Evolutionary conservation across 2,888 invertebrate species (phyloP), one percentile per base, ranked within the genome.

Genomic region (Crioceris asparagi): DNA sequence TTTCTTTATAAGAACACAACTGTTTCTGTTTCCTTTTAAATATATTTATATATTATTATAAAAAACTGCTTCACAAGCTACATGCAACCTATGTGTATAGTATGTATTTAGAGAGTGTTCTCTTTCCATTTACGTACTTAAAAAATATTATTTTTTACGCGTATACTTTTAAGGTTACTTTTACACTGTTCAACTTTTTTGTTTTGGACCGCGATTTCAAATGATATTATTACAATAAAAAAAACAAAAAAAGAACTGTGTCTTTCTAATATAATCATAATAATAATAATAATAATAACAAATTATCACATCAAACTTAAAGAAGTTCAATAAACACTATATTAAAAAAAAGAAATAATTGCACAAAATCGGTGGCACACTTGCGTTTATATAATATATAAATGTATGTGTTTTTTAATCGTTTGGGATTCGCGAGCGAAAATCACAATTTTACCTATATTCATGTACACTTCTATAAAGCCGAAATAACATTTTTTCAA

Each of bases 341-440:
- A 37, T 47, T 47, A 21, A 21, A 21, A 21, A 6, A n/a, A n/a
- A 27, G 46, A 40, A 53, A 56, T 58, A 61, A 59, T 60, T 62
- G 62, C 62, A 62, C 62, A 56, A 47, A 55, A 51, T 46, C 41
- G 54, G 60, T 60, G 58, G 59, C 57, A 62, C 61, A 61, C 60
- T 58, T 57, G 58, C 56, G 48, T 48, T 35, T n/a, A n/a, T n/a
- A n/a, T n/a, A n/a, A n/a, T n/a, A n/a, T n/a, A n/a, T n/a, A n/a
- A n/a, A n/a, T n/a, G n/a, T n/a, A n/a, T n/a, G n/a, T n/a, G n/a
- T n/a, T n/a, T n/a, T n/a, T n/a, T n/a, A n/a, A n/a, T n/a, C n/a
- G n/a, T n/a, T n/a, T 34, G 35, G 32, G 30, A 32, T 38, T 43
- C 39, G 35, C 39, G 34, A 21, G 7, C 39, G 32, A 41, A 43